Conservation (phyloP, 2,113 vertebrate genomes). For the Tauraco erythrolophus region DNA sequence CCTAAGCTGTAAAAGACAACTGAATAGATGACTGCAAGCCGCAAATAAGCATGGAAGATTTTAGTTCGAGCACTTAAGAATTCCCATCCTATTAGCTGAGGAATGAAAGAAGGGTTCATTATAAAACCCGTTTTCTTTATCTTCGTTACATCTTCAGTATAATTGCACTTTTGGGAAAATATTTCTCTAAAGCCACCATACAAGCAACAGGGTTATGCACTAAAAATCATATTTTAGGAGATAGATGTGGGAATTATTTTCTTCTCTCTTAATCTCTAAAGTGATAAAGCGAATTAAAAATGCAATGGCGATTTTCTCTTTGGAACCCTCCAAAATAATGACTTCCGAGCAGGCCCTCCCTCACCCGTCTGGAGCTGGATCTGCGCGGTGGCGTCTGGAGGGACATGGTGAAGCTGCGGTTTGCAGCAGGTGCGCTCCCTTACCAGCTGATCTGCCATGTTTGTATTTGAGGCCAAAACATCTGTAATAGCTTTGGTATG, state of each 20-base stretch:
- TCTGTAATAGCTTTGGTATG: background rate
- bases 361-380: background rate
- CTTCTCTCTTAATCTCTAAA: background rate
- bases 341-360: background rate
- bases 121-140: background rate
- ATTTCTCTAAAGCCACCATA: background rate
- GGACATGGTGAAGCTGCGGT: rapidly evolving
- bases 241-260: background rate
- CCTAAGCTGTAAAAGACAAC: background rate
- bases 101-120: background rate
- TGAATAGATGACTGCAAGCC: background rate
- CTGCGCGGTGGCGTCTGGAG: background rate
- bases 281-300: background rate
- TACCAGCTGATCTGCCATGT: background rate
- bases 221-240: background rate
- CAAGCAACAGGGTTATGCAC: background rate
- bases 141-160: background rate
- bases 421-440: rapidly evolving
- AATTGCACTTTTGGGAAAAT: background rate
- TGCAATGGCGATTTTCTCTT: background rate
- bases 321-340: background rate
- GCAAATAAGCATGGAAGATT: background rate
- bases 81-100: background rate
- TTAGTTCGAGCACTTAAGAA: background rate
- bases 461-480: background rate